phyloP scores from a whole-genome alignment of 1,140 invertebrate genomes.

The Charaxes varanes region DNA sequence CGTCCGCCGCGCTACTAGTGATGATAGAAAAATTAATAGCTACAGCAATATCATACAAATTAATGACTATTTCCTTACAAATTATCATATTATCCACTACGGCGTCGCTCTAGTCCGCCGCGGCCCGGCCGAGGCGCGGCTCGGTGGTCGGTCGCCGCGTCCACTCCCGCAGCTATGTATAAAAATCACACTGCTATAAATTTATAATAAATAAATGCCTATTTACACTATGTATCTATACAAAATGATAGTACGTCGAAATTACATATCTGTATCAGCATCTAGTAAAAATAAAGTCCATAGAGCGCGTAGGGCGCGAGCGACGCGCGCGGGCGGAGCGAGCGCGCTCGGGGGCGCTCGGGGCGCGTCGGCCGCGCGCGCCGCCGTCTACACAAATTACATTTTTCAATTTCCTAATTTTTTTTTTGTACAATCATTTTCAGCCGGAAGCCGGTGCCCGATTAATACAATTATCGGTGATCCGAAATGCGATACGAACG shows the following conservation, averaged over 20 bases:
- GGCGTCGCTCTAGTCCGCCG: constrained; percentile 71
- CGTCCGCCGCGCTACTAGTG: constrained; percentile 49
- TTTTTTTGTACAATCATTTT: constrained; percentile 68
- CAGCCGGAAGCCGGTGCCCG: constrained; percentile 64
- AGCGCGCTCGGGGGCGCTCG: too few relatives aligned
- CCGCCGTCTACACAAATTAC: constrained; percentile 48
- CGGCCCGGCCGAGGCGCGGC: too few relatives aligned
- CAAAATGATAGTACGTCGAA: constrained; percentile 70
- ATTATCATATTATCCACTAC: constrained; percentile 70
- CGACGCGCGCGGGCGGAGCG: constrained; percentile 3
- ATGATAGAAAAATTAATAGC: constrained; percentile 71
- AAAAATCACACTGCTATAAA: constrained; percentile 70
- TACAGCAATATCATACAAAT: constrained; percentile 74
- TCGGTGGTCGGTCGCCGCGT: constrained; percentile 43
- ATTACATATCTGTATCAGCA: constrained; percentile 65
- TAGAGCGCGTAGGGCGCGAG: constrained; percentile 50
- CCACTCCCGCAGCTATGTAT: constrained; percentile 67
- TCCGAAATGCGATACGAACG: constrained; percentile 59
- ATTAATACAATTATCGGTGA: constrained; percentile 60
- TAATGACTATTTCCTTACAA: constrained; percentile 74
- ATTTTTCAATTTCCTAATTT: constrained; percentile 54
- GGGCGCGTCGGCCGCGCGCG: constrained; percentile 14
- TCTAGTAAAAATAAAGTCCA: constrained; percentile 60
- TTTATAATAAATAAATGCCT: constrained; percentile 75
- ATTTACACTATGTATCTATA: constrained; percentile 74